Evolutionary conservation across 2,888 invertebrate species (phyloP).

Genomic region (Cryptus viduatorius): DNA sequence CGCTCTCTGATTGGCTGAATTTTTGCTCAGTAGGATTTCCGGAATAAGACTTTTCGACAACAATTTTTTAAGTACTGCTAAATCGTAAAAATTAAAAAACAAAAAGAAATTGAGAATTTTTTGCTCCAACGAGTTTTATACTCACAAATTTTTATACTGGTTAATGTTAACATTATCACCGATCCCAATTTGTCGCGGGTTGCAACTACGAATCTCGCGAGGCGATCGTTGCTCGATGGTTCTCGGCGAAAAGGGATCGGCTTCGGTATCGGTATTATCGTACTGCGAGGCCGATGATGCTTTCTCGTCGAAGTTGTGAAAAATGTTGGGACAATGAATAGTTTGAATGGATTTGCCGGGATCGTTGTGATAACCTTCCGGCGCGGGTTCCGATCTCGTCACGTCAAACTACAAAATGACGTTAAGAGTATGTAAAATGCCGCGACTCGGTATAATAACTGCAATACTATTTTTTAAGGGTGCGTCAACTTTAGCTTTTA

Average conservation of each 20-base stretch:
- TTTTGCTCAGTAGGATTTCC: neutral
- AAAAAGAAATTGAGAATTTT: neutral
- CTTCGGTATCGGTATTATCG: constrained; percentile 74
- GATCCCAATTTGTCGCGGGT: constrained; percentile 20
- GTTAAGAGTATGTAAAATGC: neutral
- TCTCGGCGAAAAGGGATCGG: constrained; percentile 70
- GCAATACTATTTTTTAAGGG: too few species aligned
- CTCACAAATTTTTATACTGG: constrained; percentile 31
- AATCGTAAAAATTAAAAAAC: neutral
- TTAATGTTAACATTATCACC: constrained; percentile 18
- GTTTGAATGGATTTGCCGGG: constrained; percentile 70
- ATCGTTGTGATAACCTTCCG: constrained; percentile 48
- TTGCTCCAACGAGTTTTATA: neutral
- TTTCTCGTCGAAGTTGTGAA: constrained; percentile 74
- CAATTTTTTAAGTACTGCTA: neutral
- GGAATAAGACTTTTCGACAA: neutral
- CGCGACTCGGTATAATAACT: neutral
- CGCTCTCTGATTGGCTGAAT: neutral
- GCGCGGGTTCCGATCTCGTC: constrained; percentile 38
- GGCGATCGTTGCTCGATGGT: constrained; percentile 26
- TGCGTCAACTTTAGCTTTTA: too few species aligned
- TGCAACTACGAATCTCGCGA: constrained; percentile 31
- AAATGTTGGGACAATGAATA: constrained; percentile 76
- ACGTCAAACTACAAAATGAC: constrained; percentile 36
- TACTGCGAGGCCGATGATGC: constrained; percentile 73